Evolutionary conservation across 2,797 vertebrate genomes (phyloP).

Genomic region (Discoglossus pictus): DNA sequence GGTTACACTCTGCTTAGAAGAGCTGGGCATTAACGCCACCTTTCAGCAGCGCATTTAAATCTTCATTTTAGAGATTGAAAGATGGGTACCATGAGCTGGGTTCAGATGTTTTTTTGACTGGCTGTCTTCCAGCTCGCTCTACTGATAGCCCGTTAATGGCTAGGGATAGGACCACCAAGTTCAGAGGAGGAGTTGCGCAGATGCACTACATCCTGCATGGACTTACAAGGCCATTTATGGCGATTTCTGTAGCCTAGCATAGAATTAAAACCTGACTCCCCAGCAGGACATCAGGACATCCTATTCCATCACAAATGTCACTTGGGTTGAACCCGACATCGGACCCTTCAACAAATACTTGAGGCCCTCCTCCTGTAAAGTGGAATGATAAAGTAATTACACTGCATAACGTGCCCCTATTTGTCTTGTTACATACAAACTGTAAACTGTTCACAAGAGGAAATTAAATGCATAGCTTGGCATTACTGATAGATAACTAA

Average conservation of each 20-base stretch:
- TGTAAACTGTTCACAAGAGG: too few species aligned
- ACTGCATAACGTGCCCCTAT: too few species aligned
- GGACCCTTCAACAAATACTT: background rate
- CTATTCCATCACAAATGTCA: conserved; percentile 5
- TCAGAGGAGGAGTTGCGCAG: conserved; percentile 13
- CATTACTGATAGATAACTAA: too few species aligned
- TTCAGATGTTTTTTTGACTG: conserved; percentile 37
- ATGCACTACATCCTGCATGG: conserved; percentile 25
- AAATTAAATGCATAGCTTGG: too few species aligned
- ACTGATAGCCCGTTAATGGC: conserved; percentile 27
- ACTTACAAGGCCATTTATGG: conserved; percentile 30
- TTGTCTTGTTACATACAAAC: too few species aligned
- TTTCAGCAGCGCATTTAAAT: conserved; percentile 50
- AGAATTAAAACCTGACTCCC: conserved; percentile 5
- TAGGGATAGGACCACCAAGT: conserved; percentile 36
- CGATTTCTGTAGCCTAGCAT: conserved; percentile 20
- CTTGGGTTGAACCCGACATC: background rate
- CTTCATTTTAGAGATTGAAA: conserved; percentile 50
- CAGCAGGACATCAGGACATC: conserved; percentile 21
- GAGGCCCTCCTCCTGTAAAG: too few species aligned
- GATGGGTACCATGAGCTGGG: conserved; percentile 44
- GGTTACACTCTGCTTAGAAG: conserved; percentile 35
- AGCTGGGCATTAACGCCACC: conserved; percentile 39
- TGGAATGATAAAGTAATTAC: too few species aligned
- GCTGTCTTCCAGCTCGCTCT: conserved; percentile 35